Percentiles rank a stretch among this genome's conserved stretches.
phyloP scores from a whole-genome alignment of 2,797 vertebrate species.

The Allobates femoralis region DNA sequence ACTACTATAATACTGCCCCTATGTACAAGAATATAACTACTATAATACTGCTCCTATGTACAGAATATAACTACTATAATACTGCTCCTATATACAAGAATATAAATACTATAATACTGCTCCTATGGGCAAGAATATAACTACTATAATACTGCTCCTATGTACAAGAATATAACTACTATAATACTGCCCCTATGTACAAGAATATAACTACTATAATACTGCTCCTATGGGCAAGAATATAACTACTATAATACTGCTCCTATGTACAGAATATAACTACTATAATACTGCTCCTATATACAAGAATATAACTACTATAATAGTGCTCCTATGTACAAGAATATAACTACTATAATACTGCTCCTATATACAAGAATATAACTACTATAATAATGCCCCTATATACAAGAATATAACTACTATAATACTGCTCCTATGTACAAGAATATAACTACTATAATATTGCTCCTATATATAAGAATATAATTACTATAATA shows the following conservation, averaged over 20 bases:
- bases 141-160: slow-evolving; percentile 1
- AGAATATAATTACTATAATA: too few relatives aligned
- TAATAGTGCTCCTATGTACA: background rate
- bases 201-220: too few relatives aligned
- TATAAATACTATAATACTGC: slow-evolving; percentile 14
- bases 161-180: background rate
- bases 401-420: background rate
- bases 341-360: background rate
- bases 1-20: background rate
- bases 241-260: too few relatives aligned
- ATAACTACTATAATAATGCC: background rate
- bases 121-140: background rate
- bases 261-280: too few relatives aligned
- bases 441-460: slow-evolving; percentile 16
- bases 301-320: background rate
- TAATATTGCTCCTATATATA: background rate
- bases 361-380: background rate
- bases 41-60: too few relatives aligned
- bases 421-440: slow-evolving; percentile 3
- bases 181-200: slow-evolving; percentile 2
- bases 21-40: too few relatives aligned
- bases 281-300: slow-evolving; percentile 8
- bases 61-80: slow-evolving; percentile 15
- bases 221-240: too few relatives aligned
- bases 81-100: background rate